A percentile compares a stretch with the other conserved stretches of the same genome.
Evolutionary conservation across 1,140 invertebrate genomes (phyloP).

Genomic region (Papilio glaucus): DNA sequence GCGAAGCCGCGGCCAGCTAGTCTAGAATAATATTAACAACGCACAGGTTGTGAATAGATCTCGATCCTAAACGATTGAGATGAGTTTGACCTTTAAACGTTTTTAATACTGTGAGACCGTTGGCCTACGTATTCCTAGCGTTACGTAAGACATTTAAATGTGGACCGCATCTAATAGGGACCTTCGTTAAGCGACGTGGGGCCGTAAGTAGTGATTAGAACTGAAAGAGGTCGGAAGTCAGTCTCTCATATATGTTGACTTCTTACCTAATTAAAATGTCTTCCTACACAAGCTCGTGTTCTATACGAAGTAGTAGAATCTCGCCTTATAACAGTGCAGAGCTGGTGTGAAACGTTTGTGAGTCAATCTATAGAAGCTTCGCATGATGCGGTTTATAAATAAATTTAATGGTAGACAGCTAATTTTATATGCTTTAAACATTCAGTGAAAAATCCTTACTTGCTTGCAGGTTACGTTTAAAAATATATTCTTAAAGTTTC

Average conservation of each 20-base stretch:
- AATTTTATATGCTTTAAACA: background rate
- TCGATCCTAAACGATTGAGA: background rate
- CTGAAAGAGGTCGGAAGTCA: slow-evolving; percentile 5
- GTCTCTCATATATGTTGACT: background rate
- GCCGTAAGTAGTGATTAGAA: background rate
- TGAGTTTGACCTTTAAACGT: background rate
- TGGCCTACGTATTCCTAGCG: background rate
- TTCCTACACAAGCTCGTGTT: background rate
- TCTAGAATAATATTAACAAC: background rate
- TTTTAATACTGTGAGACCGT: background rate
- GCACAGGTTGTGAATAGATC: background rate
- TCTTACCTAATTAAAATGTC: slow-evolving; percentile 10
- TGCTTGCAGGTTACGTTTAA: too few relatives aligned
- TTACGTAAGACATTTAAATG: slow-evolving; percentile 10
- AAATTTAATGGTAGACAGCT: background rate
- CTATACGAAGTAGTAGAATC: background rate
- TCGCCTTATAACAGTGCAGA: background rate
- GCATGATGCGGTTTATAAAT: too few relatives aligned
- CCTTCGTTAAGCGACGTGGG: background rate
- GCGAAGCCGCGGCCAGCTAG: too few relatives aligned
- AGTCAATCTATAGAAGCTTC: background rate
- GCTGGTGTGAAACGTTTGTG: background rate
- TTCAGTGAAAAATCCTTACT: too few relatives aligned
- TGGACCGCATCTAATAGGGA: background rate
- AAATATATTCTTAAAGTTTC: too few relatives aligned